Percentiles rank a stretch among this genome's conserved stretches.
Conservation (phyloP, 30 jellyfish, hydroid and myxozoan species). For the Catostylus mosaicus region DNA sequence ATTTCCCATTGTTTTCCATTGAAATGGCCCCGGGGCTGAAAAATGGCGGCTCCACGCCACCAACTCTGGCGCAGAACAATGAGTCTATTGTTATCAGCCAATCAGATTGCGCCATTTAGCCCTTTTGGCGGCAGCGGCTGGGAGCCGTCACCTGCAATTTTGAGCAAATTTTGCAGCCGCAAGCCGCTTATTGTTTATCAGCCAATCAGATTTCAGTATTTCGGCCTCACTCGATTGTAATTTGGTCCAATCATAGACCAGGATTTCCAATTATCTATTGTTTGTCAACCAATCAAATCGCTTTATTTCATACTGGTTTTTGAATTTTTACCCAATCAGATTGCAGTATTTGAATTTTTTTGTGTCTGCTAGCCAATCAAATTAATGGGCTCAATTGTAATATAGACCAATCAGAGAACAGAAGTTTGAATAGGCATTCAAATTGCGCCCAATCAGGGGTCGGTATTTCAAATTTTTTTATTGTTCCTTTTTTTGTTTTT, state of each 20-base stretch:
- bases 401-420: neutral
- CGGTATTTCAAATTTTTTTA: neutral
- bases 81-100: neutral
- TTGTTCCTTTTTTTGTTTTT: neutral
- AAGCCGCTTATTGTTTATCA: conserved; percentile 17
- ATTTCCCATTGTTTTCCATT: neutral
- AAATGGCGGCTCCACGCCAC: neutral
- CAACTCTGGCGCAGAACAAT: neutral
- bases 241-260: neutral
- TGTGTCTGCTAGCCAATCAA: neutral
- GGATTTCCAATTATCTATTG: neutral
- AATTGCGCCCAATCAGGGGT: too few species aligned
- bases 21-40: neutral
- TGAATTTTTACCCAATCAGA: neutral
- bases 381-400: neutral
- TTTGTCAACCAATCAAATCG: conserved; percentile 6
- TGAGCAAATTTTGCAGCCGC: neutral
- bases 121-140: conserved; percentile 2
- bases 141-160: neutral
- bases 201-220: conserved; percentile 14
- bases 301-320: neutral
- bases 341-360: neutral
- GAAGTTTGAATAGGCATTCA: too few species aligned
- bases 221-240: neutral
- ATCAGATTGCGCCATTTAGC: neutral